phyloP scores from a whole-genome alignment of 92 coral and sea anemone genomes.

The Muricea muricata region DNA sequence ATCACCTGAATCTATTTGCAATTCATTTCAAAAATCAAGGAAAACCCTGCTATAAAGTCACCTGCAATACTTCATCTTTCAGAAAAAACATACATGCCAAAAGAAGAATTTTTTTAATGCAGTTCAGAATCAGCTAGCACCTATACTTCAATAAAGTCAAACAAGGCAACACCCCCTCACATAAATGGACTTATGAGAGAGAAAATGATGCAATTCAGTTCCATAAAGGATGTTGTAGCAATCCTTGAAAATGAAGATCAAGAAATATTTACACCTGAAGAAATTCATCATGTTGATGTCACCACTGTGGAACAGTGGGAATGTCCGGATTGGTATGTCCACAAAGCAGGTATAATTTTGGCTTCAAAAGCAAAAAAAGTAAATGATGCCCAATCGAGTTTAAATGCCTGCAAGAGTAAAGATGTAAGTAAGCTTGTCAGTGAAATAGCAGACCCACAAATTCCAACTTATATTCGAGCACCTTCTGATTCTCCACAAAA shows the following conservation, averaged over 20 bases:
- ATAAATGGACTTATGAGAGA: too few species aligned
- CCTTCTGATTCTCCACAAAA: not conserved
- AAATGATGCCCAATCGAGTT: slow-evolving; percentile 66
- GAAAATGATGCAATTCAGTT: not conserved
- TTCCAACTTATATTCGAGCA: not conserved
- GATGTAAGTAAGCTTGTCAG: slow-evolving; percentile 61
- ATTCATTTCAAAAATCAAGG: not conserved
- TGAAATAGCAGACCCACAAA: slow-evolving; percentile 30
- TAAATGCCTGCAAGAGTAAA: slow-evolving; percentile 51
- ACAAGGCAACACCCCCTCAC: too few species aligned
- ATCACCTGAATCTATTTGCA: not conserved
- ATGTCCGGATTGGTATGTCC: slow-evolving; percentile 66
- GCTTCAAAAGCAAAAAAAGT: slow-evolving; percentile 75
- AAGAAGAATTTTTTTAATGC: too few species aligned
- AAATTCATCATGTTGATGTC: slow-evolving; percentile 54
- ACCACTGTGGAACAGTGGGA: slow-evolving; percentile 73
- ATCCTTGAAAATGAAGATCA: not conserved
- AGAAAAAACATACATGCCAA: not conserved
- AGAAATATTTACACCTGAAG: slow-evolving; percentile 25
- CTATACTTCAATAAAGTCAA: too few species aligned
- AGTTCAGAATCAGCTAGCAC: too few species aligned
- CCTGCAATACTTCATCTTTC: not conserved
- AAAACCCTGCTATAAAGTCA: not conserved
- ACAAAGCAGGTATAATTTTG: slow-evolving; percentile 72
- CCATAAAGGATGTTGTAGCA: not conserved